Evolutionary conservation across 2,888 invertebrate genomes (phyloP).

Genomic region (Pachydiplax longipennis): DNA sequence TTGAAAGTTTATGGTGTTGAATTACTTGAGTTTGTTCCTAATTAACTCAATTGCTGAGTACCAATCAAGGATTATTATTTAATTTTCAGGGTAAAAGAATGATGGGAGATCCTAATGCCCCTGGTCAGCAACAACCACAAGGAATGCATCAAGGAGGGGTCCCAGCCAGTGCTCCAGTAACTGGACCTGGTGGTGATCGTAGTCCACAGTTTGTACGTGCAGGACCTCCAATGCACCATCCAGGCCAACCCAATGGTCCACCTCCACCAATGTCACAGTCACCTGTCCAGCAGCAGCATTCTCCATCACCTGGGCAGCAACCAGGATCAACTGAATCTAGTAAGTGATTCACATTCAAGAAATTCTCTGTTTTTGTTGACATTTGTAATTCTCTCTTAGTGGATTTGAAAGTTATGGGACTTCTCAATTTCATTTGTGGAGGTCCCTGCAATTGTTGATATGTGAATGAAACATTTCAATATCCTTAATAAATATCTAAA

Average conservation of each 20-base stretch:
- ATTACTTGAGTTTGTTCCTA: no score
- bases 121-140: conserved; percentile 23
- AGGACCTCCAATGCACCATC: conserved; percentile 38
- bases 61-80: no score
- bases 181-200: conserved; percentile 21
- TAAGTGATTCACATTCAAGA: neutral
- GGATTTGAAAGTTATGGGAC: neutral
- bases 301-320: conserved; percentile 47
- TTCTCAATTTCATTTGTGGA: no score
- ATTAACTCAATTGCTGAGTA: no score
- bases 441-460: no score
- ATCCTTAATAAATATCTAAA: no score
- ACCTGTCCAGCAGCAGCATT: conserved; percentile 45
- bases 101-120: conserved; percentile 27
- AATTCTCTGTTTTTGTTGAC: neutral
- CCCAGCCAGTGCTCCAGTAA: neutral
- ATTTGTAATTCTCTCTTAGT: neutral
- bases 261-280: conserved; percentile 48
- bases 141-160: conserved; percentile 19
- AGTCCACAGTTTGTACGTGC: neutral
- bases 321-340: conserved; percentile 48
- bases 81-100: conserved; percentile 10
- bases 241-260: conserved; percentile 52
- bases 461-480: no score
- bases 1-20: no score